Evolutionary conservation across 2,797 vertebrate species (phyloP).

Genomic region (Sebastiscus tertius): DNA sequence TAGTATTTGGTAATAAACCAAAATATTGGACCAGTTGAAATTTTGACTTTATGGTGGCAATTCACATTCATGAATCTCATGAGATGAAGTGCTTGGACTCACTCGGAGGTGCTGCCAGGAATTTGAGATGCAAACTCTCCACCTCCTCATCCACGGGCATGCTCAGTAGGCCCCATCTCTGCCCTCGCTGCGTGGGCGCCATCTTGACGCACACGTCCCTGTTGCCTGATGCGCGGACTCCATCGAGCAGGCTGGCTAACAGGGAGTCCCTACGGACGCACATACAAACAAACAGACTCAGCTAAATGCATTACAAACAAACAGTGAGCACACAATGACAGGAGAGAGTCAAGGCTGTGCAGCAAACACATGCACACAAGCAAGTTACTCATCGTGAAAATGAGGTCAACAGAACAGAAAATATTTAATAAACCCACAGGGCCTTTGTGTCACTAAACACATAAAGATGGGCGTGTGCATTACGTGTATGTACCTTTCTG

Average conservation of each 20-base stretch:
- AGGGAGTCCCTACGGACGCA: conserved; percentile 90
- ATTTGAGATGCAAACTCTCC: conserved; percentile 96
- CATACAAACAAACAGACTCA: conserved; percentile 8
- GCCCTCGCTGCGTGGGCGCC: conserved; percentile 93
- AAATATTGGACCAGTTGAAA: not conserved
- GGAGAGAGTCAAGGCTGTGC: not conserved
- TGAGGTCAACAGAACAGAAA: not conserved
- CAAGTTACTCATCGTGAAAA: not conserved
- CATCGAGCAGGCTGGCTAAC: conserved; percentile 95
- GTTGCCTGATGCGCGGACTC: conserved; percentile 97
- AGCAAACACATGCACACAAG: not conserved
- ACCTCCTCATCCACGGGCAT: conserved; percentile 99
- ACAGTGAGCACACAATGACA: not conserved
- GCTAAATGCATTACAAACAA: not conserved
- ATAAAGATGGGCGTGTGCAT: not conserved
- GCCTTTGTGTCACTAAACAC: not conserved
- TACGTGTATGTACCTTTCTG: conserved; percentile 86
- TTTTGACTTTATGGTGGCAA: not conserved
- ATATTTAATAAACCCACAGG: not conserved
- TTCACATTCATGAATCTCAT: not conserved
- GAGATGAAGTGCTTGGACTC: conserved; percentile 66
- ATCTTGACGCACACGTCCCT: conserved; percentile 99
- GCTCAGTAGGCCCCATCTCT: conserved; percentile 96
- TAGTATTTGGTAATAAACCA: too few relatives aligned
- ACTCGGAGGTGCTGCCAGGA: conserved; percentile 96